Percentiles rank a stretch among this genome's conserved stretches.
Evolutionary conservation across 2,113 vertebrate species (phyloP).

Genomic region (Thalassarche chlororhynchos): DNA sequence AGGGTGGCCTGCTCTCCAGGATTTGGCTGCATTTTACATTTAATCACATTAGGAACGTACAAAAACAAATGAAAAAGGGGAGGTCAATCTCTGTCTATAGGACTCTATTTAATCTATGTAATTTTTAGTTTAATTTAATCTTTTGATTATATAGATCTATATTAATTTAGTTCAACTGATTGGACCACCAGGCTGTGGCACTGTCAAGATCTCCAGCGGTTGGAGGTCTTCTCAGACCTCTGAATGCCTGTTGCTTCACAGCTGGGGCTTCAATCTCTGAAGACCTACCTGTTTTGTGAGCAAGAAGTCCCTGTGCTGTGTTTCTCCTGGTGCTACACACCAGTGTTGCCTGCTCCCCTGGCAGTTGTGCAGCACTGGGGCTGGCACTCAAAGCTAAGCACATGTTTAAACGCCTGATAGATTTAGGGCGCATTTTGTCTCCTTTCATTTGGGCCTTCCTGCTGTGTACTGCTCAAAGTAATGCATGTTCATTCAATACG

Average conservation of each 20-base stretch:
- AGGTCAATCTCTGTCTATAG: background rate
- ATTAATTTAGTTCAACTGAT: background rate
- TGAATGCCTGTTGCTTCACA: background rate
- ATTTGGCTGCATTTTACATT: background rate
- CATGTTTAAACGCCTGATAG: background rate
- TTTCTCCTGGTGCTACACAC: background rate
- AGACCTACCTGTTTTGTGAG: background rate
- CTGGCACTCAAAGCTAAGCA: background rate
- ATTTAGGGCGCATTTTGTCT: background rate
- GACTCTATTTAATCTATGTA: background rate
- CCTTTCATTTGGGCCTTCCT: background rate
- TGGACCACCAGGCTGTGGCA: background rate
- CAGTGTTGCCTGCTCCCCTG: background rate
- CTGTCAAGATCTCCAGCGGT: background rate
- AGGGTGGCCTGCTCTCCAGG: background rate
- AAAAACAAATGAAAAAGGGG: background rate
- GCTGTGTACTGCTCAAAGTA: background rate
- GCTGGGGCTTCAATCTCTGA: background rate
- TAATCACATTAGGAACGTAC: background rate
- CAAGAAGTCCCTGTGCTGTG: background rate
- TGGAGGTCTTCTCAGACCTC: background rate
- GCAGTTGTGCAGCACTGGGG: background rate
- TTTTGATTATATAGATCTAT: background rate
- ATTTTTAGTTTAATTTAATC: background rate
- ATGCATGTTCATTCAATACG: accelerated